Conservation (phyloP, 2,797 vertebrate genomes). For the Mus caroli region DNA sequence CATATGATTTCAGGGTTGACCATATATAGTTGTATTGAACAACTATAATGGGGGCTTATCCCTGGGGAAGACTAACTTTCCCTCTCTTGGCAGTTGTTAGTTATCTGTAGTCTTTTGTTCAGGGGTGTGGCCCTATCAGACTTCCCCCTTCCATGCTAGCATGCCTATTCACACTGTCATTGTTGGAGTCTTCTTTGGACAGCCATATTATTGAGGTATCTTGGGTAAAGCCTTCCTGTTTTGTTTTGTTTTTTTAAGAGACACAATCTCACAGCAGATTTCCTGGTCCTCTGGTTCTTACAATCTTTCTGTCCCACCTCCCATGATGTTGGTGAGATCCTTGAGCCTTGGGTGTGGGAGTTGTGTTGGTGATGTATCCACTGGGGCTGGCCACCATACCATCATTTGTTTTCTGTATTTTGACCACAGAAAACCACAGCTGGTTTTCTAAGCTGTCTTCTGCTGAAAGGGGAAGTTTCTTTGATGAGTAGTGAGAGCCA, state of each 20-base stretch:
- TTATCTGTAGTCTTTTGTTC: background rate
- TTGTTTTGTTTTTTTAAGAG: no score
- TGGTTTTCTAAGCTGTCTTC: background rate
- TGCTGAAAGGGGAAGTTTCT: background rate
- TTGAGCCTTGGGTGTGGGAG: background rate
- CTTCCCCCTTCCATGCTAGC: background rate
- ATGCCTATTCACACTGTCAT: background rate
- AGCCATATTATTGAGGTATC: background rate
- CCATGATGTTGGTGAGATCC: background rate
- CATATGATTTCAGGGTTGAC: background rate
- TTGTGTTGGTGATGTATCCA: background rate
- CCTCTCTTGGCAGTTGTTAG: background rate
- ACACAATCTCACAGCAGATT: background rate
- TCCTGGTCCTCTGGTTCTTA: background rate
- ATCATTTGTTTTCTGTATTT: background rate
- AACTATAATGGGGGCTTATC: background rate
- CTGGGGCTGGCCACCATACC: background rate
- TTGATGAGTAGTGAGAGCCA: background rate
- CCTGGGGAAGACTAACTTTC: background rate
- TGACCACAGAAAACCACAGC: background rate
- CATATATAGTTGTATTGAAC: background rate
- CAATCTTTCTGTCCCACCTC: background rate
- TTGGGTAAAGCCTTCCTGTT: no score
- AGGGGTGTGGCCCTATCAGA: no score
- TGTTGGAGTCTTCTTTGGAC: background rate